phyloP scores from a whole-genome alignment of 2,113 vertebrate genomes.

The Hipposideros armiger region DNA sequence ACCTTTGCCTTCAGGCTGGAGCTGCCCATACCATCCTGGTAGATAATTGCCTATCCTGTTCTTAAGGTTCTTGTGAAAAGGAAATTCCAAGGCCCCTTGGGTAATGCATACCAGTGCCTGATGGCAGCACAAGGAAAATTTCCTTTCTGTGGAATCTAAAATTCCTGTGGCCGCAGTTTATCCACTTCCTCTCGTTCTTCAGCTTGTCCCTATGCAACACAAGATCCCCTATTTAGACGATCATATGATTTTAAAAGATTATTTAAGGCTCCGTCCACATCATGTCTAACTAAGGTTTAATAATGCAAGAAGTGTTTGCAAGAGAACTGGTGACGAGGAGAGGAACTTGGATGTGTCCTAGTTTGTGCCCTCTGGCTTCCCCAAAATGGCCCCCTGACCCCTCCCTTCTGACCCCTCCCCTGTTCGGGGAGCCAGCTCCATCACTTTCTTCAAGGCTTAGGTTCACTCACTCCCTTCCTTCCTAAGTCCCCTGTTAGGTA shows the following conservation, averaged over 20 bases:
- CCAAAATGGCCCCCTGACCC: constrained; percentile 42
- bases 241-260: neutral
- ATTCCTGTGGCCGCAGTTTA: neutral
- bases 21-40: neutral
- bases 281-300: neutral
- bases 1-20: constrained; percentile 62
- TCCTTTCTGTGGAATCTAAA: neutral
- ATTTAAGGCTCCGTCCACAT: neutral
- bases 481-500: neutral
- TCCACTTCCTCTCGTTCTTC: neutral
- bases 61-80: constrained; percentile 42
- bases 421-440: neutral
- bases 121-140: neutral
- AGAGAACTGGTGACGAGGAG: neutral
- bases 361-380: neutral
- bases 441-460: neutral
- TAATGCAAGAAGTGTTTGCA: neutral
- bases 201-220: neutral
- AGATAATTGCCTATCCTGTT: constrained; percentile 52
- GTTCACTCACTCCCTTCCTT: neutral
- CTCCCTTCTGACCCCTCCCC: neutral
- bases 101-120: neutral
- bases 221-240: neutral
- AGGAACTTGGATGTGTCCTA: neutral
- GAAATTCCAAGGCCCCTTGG: constrained; percentile 20